Base-by-base conservation (phyloP, 1,140 invertebrate species). In the Scaptomyza hsui region DNA sequence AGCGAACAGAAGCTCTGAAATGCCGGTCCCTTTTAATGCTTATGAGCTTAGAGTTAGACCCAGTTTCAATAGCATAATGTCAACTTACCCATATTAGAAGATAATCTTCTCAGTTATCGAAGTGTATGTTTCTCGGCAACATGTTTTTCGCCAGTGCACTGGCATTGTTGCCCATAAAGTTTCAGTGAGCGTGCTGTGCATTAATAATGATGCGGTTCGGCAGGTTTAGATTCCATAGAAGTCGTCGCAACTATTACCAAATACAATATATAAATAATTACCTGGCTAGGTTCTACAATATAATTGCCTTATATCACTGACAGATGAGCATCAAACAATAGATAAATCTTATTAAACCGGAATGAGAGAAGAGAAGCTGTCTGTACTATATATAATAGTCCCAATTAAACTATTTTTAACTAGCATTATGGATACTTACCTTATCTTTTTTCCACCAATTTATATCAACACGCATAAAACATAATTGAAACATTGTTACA, bases 141-240 rank as follows among this genome's bases (percentile, higher is more conserved):
- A 78, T 42, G 35, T 24, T 1, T 12, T 44, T 15, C 13, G 51
- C 16, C 35, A 21, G 26, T 57, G 42, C 35, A 21, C 19, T 57
- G 42, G 13, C 47, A 52, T 37, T 72, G 41, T 48, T 57, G 47
- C 35, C 42, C 41, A 57, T 49, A 65, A 68, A 16, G 12, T 18
- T 13, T n/a, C 13, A 35, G 19, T 26, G 53, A 51, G 72, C 82
- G 82, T 88, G 81, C 47, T 62, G 74, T 52, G 81, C 73, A 81
- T 86, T 48, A 48, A 41, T 68, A 81, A 88, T 63, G 65, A 86
- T 81, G 77, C 65, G 45, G 77, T 88, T 72, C 57, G 65, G 61
- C 85, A 55, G 49, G 73, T 88, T 85, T 85, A 52, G 47, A 68
- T 86, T 78, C 55, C 65, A 68, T 78, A 81, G 74, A 85, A 88